Conservation (phyloP, 2,797 vertebrate species). For the Mus minutoides region DNA sequence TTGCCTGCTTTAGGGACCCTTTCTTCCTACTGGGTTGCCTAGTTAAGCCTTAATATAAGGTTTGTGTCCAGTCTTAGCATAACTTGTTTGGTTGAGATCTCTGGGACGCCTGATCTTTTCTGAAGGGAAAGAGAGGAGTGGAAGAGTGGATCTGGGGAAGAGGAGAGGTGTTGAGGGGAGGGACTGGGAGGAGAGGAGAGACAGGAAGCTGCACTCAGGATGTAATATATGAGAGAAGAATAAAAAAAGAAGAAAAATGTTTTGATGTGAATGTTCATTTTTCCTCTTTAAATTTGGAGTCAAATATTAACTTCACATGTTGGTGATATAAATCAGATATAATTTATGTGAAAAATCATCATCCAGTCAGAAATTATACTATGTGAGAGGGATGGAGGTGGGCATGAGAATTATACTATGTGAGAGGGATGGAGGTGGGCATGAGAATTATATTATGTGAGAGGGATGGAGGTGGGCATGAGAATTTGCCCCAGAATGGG, state of each 20-base stretch:
- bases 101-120: not conserved
- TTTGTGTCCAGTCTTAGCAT: not conserved
- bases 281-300: conserved; percentile 42
- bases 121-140: not conserved
- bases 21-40: not conserved
- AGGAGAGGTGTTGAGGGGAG: not conserved
- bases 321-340: conserved; percentile 32
- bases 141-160: not conserved
- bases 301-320: conserved; percentile 41
- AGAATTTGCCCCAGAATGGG: conserved; percentile 13
- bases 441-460: not conserved
- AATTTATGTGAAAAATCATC: conserved; percentile 44
- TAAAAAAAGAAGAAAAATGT: not conserved
- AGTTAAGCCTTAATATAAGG: not conserved
- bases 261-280: conserved; percentile 36
- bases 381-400: not conserved
- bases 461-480: not conserved
- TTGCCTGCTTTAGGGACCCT: not conserved
- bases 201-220: not conserved
- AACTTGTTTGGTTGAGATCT: not conserved
- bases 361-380: not conserved
- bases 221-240: not conserved
- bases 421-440: not conserved
- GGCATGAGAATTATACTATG: conserved; percentile 9
- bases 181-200: not conserved